Evolutionary conservation across 2,888 invertebrate species (phyloP).

Genomic region (Seladonia tumulorum): DNA sequence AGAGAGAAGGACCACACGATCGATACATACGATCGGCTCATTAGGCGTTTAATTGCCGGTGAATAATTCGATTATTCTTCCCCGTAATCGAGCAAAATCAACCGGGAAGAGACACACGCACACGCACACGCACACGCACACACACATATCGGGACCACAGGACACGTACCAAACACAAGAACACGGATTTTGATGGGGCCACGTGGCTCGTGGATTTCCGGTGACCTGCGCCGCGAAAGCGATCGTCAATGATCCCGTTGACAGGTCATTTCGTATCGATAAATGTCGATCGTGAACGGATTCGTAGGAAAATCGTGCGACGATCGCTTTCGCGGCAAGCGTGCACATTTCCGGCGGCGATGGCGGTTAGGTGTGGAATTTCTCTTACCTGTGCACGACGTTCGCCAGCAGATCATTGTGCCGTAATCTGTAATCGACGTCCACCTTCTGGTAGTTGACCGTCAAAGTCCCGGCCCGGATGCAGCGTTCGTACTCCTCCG

Average conservation of each 20-base stretch:
- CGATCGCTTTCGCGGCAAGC: constrained; percentile 37
- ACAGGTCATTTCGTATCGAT: too few species aligned
- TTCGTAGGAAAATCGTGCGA: background rate
- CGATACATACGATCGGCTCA: background rate
- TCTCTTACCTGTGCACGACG: constrained; percentile 94
- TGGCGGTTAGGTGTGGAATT: background rate
- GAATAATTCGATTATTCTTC: constrained; percentile 16
- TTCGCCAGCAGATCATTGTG: constrained; percentile 97
- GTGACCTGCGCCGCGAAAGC: background rate
- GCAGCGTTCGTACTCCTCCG: constrained; percentile 96
- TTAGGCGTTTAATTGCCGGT: background rate
- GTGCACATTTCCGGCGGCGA: constrained; percentile 41
- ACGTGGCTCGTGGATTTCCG: background rate
- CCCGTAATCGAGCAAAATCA: background rate
- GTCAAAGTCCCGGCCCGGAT: constrained; percentile 96
- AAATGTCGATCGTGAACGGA: background rate
- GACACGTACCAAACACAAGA: background rate
- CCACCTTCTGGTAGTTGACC: constrained; percentile 96
- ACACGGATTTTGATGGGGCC: background rate
- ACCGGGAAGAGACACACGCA: background rate
- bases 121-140: too few species aligned
- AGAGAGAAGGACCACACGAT: background rate
- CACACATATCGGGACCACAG: background rate
- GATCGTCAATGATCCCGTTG: background rate
- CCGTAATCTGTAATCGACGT: constrained; percentile 95